Base-by-base conservation (phyloP, 2,113 vertebrate species). In the Catharus bicknelli region DNA sequence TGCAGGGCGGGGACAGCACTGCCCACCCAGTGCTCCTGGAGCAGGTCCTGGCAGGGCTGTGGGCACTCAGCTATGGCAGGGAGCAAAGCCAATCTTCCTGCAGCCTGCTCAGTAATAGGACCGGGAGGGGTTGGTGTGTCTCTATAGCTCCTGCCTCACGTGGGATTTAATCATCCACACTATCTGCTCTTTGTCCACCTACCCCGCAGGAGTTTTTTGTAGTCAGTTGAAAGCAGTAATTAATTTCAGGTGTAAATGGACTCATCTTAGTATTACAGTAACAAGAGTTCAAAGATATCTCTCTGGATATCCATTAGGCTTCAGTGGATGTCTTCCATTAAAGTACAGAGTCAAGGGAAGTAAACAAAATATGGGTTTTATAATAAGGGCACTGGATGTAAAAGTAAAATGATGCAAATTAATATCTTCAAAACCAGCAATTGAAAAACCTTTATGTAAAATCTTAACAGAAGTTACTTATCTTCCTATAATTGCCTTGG, bases 381-480 rank as follows among this genome's bases (percentile, higher is more conserved):
- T 85, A 74, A 40, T 70, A 62, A 48, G 84, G 91, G 63, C 34
- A 42, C 51, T 66, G 69, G 27, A 48, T 61, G 90, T 55, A 43
- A 77, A 90, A 85, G 66, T 38, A 59, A 88, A 87, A 47, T 12
- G 40, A 90, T 91, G 84, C 47, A 77, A 91, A 95, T 94, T 85
- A 94, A 68, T 88, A 67, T 62, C 78, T 77, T 90, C 67, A 79
- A 83, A 96, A 61, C 20, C 69, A 95, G 79, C 47, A 93, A 61
- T 20, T 86, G 75, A 83, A 91, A 87, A 92, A 73, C 30, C 50
- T 92, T 85, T 77, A 85, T 77, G 74, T 79, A 83, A 91, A 91
- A 95, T 59, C 79, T 85, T 34, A 96, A 85, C 59, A 80, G 81
- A 96, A 95, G 82, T 90, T 88, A 89, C 75, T 91, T 80, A 76